phyloP scores from a whole-genome alignment of 2,888 invertebrate genomes.

The Sesia apiformis region DNA sequence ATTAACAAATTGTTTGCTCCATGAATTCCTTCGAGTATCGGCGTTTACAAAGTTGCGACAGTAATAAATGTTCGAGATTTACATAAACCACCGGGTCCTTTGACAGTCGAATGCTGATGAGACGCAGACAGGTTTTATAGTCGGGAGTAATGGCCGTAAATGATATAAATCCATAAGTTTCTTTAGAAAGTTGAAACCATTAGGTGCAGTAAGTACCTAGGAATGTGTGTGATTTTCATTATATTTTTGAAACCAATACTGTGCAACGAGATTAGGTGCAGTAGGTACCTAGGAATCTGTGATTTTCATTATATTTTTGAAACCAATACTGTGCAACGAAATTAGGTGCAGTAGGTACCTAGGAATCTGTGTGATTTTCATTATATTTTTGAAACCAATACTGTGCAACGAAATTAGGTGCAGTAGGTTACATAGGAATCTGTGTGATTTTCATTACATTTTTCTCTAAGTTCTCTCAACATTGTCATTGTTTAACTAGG shows the following conservation, averaged over 20 bases:
- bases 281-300: constrained; percentile 41
- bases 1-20: constrained; percentile 44
- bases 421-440: too few relatives aligned
- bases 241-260: constrained; percentile 24
- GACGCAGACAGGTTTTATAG: constrained; percentile 28
- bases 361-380: too few relatives aligned
- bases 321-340: constrained; percentile 9
- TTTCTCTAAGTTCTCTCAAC: constrained; percentile 8
- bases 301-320: constrained; percentile 38
- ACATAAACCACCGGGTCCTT: constrained; percentile 46
- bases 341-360: neutral
- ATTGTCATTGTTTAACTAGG: too few relatives aligned
- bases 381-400: too few relatives aligned
- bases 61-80: constrained; percentile 50
- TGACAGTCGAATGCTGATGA: constrained; percentile 52
- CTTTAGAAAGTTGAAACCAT: constrained; percentile 31
- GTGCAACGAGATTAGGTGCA: too few relatives aligned
- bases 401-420: too few relatives aligned
- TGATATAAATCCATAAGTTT: constrained; percentile 41
- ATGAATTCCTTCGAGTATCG: constrained; percentile 33
- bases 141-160: constrained; percentile 26
- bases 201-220: neutral
- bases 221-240: too few relatives aligned
- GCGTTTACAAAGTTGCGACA: constrained; percentile 31
- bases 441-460: constrained; percentile 40